Conservation (phyloP, 53 echinoderm and acorn worm species). For the Holothuria leucospilota region DNA sequence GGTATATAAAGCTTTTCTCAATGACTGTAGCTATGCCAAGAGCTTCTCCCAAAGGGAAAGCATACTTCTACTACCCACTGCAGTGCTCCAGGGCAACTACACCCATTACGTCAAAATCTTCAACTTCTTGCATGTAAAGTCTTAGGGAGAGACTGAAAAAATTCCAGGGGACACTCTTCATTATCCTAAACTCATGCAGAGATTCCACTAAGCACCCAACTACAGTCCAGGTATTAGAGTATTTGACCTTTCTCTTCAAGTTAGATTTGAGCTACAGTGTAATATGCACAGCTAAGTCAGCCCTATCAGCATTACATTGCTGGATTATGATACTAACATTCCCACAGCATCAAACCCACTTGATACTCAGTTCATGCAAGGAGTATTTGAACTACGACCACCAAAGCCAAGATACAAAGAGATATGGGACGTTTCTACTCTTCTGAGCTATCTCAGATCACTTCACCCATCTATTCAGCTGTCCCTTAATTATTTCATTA, state of each 20-base stretch:
- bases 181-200: not conserved
- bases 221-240: not conserved
- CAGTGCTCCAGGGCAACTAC: not conserved
- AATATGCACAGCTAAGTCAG: not conserved
- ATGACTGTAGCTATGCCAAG: constrained; percentile 27
- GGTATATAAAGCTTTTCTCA: not conserved
- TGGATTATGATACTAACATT: not conserved
- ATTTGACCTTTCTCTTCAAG: not conserved
- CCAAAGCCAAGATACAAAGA: too few species aligned
- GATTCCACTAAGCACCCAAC: not conserved
- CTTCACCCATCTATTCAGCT: too few species aligned
- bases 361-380: too few species aligned
- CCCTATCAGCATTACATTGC: not conserved
- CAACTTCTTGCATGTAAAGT: not conserved
- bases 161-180: constrained; percentile 4
- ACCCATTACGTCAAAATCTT: not conserved
- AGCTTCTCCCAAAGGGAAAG: too few species aligned
- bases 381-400: too few species aligned
- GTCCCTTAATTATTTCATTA: too few species aligned
- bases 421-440: too few species aligned
- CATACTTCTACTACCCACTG: too few species aligned
- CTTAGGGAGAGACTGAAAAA: not conserved
- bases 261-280: not conserved
- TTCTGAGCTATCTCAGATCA: too few species aligned
- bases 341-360: too few species aligned